phyloP scores from a whole-genome alignment of 2,797 vertebrate species.

The Onychomys torridus region DNA sequence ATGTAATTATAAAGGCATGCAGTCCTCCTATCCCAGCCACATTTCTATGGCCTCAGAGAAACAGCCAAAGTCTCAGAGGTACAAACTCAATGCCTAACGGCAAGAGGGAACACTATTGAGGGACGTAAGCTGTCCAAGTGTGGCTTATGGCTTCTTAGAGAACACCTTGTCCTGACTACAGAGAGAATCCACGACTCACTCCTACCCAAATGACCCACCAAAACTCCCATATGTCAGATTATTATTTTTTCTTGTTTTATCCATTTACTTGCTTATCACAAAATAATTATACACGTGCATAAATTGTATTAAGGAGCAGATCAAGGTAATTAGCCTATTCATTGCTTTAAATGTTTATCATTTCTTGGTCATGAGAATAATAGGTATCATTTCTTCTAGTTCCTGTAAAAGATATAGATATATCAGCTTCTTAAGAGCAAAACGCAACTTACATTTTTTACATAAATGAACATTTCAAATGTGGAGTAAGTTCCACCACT shows the following conservation, averaged over 20 bases:
- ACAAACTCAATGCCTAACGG: neutral
- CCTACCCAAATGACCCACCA: neutral
- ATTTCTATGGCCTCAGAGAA: neutral
- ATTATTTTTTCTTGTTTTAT: neutral
- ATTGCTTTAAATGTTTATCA: neutral
- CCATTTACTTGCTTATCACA: neutral
- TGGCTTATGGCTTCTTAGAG: neutral
- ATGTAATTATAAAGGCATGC: slow-evolving; percentile 14
- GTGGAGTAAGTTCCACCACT: neutral
- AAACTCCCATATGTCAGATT: neutral
- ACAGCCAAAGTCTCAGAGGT: neutral
- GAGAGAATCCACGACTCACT: neutral
- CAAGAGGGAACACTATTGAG: neutral
- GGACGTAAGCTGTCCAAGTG: neutral
- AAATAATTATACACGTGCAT: neutral
- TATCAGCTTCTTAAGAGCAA: neutral
- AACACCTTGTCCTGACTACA: neutral
- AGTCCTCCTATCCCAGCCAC: neutral
- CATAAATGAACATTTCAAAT: slow-evolving; percentile 16
- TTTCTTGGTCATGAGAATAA: neutral
- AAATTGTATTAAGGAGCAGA: neutral
- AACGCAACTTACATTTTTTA: slow-evolving; percentile 5
- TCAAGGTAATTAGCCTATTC: too few species aligned
- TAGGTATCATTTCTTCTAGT: neutral
- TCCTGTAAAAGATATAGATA: neutral